Conservation (phyloP, 2,113 vertebrate genomes). For the Daubentonia madagascariensis region DNA sequence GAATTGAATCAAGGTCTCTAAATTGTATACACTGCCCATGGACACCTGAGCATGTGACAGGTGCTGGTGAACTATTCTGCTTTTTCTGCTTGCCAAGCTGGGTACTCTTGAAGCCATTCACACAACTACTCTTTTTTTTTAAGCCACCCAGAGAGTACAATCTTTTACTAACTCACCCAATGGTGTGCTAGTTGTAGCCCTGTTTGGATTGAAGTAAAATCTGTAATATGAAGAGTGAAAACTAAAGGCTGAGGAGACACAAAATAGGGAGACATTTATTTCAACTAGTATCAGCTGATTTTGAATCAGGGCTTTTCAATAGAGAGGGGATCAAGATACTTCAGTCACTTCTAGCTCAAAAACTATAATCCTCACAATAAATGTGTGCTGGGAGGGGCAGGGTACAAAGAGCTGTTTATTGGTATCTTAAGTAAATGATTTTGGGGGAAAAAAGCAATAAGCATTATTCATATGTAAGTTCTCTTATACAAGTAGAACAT, state of each 20-base stretch:
- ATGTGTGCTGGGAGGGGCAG: rapidly evolving
- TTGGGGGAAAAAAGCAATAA: neutral
- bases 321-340: neutral
- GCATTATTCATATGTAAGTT: neutral
- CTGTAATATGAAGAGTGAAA: neutral
- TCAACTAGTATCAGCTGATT: neutral
- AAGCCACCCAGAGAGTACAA: neutral
- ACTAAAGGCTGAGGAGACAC: neutral
- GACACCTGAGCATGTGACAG: neutral
- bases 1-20: neutral
- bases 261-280: neutral
- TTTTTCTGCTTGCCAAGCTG: neutral
- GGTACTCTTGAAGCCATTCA: neutral
- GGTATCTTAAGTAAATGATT: neutral
- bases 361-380: neutral
- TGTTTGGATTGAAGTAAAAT: neutral
- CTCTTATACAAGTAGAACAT: neutral
- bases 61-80: neutral
- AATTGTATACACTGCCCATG: neutral
- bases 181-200: neutral
- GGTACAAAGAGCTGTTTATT: neutral
- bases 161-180: neutral
- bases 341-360: neutral
- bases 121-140: neutral
- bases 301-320: neutral